phyloP scores from a whole-genome alignment of 2,797 vertebrate genomes.

The Cryptoblepharus egeriae region DNA sequence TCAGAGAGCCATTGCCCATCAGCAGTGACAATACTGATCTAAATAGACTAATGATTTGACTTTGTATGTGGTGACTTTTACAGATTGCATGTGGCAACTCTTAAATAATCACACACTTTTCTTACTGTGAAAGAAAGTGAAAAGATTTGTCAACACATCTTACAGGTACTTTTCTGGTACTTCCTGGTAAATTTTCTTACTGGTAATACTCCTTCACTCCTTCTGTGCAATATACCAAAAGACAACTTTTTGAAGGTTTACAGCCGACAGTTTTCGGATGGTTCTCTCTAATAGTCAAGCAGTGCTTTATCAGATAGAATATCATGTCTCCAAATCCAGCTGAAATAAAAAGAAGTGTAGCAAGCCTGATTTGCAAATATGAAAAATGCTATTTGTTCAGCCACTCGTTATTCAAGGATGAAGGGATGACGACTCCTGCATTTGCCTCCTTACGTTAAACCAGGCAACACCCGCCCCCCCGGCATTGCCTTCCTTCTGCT shows the following conservation, averaged over 20 bases:
- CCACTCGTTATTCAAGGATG: constrained; percentile 5
- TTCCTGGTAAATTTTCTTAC: too few species aligned
- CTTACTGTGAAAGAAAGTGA: too few species aligned
- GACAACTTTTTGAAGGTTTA: constrained; percentile 23
- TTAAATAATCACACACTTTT: constrained; percentile 17
- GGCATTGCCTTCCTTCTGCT: constrained; percentile 10
- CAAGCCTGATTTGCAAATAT: constrained; percentile 27
- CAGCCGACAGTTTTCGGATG: constrained; percentile 7
- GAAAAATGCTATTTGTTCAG: constrained; percentile 29
- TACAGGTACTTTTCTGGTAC: too few species aligned
- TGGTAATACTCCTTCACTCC: too few species aligned
- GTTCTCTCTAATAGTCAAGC: constrained; percentile 8
- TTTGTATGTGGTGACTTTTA: too few species aligned
- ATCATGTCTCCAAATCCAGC: constrained; percentile 7
- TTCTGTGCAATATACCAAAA: background rate
- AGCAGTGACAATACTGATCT: too few species aligned
- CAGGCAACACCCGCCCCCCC: background rate
- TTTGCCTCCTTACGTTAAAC: constrained; percentile 17
- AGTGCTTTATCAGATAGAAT: constrained; percentile 32
- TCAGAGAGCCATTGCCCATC: too few species aligned
- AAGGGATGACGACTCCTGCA: constrained; percentile 2
- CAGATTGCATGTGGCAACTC: constrained; percentile 1
- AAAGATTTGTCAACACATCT: too few species aligned
- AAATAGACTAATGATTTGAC: too few species aligned
- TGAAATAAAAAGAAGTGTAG: constrained; percentile 15